Base-by-base conservation (phyloP, 2,113 vertebrate species). In the Calyptommatus sinebrachiatus region DNA sequence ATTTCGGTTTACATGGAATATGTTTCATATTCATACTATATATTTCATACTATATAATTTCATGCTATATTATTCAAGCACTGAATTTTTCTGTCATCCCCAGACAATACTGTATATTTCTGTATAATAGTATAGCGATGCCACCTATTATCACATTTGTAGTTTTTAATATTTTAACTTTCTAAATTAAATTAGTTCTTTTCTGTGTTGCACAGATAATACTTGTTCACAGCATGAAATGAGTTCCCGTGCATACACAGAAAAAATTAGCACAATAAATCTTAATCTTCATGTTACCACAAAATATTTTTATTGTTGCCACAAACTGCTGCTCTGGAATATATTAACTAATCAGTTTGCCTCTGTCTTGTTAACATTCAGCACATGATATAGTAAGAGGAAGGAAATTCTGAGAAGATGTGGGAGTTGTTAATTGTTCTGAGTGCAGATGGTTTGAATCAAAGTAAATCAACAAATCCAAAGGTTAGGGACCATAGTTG, bases 381-480 rank as follows among this genome's bases (percentile, higher is more conserved):
- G 86, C 84, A 9, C 71, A 91, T 88, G 81, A 92, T 90, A 93
- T 91, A 94, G 95, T 95, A 73, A 61, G 90, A 95, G 94, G 95
- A 95, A 95, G 94, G 95, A 95, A 95, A 94, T 85, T 89, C 89
- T 87, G 80, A 35, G 76, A 91, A 94, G 88, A 92, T 93, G 91
- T 92, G 89, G 93, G 90, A 91, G 89, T 81, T 89, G 81, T 89
- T 91, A 91, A 93, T 94, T 94, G 94, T 92, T 90, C 79, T 82
- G 78, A 1, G 0, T 71, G 70, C 94, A 95, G 90, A 92, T 90
- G 93, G 94, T 89, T 93, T 93, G 85, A 86, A 87, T 95, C 93
- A 92, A 78, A n/a, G 68, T 24, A 5, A 81, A 84, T 93, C 20
- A 0, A 76, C 68, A 50, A 65, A 80, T 86, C 92, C 86, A 88